phyloP scores from a whole-genome alignment of 2,797 vertebrate genomes.

The Coendou prehensilis region DNA sequence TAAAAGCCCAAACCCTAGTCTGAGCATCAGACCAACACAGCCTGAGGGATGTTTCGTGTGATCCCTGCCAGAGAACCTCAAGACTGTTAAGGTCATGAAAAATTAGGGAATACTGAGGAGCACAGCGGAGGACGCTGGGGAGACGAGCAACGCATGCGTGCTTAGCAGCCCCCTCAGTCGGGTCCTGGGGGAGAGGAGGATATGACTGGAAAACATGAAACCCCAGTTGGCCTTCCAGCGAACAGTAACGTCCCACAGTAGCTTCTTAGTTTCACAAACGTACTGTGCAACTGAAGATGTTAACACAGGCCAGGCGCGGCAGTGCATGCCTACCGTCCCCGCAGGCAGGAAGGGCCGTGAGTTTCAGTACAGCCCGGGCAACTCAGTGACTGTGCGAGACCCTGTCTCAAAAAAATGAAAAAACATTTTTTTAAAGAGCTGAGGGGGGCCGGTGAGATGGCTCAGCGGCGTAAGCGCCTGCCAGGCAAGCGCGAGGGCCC shows the following conservation, averaged over 20 bases:
- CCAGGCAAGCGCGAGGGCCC: too few species aligned
- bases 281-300: neutral
- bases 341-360: neutral
- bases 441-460: too few species aligned
- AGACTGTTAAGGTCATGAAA: neutral
- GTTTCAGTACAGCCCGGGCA: neutral
- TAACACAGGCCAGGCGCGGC: neutral
- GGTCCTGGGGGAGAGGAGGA: neutral
- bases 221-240: neutral
- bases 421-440: neutral
- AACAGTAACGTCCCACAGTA: neutral
- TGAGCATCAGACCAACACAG: neutral
- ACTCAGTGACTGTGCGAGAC: neutral
- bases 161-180: neutral
- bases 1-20: neutral
- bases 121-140: neutral
- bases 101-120: neutral
- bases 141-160: neutral
- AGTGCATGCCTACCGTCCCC: neutral
- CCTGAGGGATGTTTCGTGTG: neutral
- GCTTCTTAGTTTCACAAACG: constrained; percentile 8
- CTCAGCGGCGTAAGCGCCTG: too few species aligned
- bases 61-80: neutral
- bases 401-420: neutral
- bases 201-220: neutral